Conservation (phyloP, 2,113 vertebrate species). For the Chloebia gouldiae region DNA sequence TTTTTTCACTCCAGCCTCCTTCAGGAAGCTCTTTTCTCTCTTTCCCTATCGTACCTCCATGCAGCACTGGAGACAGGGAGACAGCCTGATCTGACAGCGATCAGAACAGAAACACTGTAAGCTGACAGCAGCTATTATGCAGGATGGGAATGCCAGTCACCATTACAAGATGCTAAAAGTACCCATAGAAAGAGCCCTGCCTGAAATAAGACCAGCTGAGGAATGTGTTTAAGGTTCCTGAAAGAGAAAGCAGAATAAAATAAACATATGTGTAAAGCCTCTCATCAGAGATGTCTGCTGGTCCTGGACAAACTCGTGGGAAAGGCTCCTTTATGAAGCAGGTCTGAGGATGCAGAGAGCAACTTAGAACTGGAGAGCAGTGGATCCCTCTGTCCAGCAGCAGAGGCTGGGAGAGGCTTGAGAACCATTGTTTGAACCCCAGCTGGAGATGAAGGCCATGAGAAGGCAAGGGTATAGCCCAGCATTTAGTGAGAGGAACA, state of each 20-base stretch:
- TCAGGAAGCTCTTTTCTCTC: neutral
- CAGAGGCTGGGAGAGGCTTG: neutral
- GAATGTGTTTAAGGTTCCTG: neutral
- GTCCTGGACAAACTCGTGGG: neutral
- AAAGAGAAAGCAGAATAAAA: neutral
- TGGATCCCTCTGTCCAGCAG: neutral
- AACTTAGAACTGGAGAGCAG: neutral
- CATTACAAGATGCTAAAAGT: neutral
- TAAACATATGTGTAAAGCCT: neutral
- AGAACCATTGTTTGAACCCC: neutral
- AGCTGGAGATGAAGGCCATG: neutral
- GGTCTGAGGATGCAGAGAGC: neutral
- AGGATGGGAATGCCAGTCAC: neutral
- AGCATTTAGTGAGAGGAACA: neutral
- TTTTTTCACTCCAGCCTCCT: neutral
- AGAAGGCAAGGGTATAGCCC: neutral
- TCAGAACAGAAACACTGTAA: neutral
- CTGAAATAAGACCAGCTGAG: neutral
- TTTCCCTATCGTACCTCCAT: rapidly evolving
- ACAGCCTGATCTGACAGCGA: neutral
- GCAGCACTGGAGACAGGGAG: neutral
- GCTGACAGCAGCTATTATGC: neutral
- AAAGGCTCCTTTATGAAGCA: neutral
- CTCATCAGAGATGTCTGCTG: neutral
- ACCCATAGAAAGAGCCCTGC: neutral